Conservation (phyloP, 1,140 invertebrate genomes). For the Drosophila pallidifrons region DNA sequence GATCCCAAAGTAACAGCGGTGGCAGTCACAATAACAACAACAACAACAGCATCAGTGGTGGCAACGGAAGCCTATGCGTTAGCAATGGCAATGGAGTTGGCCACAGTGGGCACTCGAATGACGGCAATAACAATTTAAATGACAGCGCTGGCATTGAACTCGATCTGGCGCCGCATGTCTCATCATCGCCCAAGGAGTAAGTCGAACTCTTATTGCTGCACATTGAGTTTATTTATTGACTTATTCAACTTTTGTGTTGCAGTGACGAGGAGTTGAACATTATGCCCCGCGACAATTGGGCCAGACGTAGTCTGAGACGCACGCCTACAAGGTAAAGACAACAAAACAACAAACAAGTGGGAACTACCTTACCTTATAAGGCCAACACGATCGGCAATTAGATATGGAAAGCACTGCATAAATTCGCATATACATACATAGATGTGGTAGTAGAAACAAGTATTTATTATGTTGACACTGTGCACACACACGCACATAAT, state of each 20-base stretch:
- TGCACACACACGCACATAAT: constrained; percentile 23
- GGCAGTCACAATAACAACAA: constrained; percentile 23
- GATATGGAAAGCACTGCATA: constrained; percentile 35
- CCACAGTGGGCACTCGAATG: constrained; percentile 69
- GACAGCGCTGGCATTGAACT: constrained; percentile 77
- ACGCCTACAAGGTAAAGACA: constrained; percentile 91
- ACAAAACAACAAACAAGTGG: constrained; percentile 28
- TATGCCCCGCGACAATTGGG: constrained; percentile 90
- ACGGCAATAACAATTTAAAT: constrained; percentile 77
- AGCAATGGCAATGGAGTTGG: constrained; percentile 41
- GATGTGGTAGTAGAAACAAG: not conserved
- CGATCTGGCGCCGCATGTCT: constrained; percentile 78
- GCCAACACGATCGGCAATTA: constrained; percentile 40
- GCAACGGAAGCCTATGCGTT: constrained; percentile 41
- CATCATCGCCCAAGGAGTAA: constrained; percentile 75
- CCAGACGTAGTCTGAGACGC: constrained; percentile 90
- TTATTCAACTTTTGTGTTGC: constrained; percentile 49
- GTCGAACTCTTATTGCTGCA: constrained; percentile 21
- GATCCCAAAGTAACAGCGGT: constrained; percentile 2
- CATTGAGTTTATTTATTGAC: constrained; percentile 49
- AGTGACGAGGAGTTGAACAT: constrained; percentile 85
- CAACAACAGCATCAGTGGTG: constrained; percentile 25
- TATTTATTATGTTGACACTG: constrained; percentile 42
- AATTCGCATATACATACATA: constrained; percentile 1
- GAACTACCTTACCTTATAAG: constrained; percentile 41